Evolutionary conservation across 2,888 invertebrate genomes (phyloP).

Genomic region (Ectemnius continuus): DNA sequence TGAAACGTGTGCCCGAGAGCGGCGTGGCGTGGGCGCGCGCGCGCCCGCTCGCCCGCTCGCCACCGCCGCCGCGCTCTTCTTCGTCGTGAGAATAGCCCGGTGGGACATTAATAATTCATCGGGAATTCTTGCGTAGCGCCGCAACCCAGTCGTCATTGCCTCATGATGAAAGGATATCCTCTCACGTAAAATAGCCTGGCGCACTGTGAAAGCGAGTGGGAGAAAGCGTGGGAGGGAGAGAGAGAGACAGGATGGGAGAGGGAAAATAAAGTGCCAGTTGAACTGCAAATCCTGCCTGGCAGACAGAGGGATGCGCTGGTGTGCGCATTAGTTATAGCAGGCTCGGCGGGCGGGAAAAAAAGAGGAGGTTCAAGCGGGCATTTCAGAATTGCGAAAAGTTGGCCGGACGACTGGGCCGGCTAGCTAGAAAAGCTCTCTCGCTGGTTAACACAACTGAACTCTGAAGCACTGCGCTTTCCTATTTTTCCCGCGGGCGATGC

Average conservation of each 20-base stretch:
- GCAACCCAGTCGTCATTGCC: not conserved
- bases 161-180: constrained; percentile 18
- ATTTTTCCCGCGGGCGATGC: constrained; percentile 56
- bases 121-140: not conserved
- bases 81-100: no score
- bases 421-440: constrained; percentile 19
- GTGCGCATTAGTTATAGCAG: constrained; percentile 64
- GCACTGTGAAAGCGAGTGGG: constrained; percentile 12
- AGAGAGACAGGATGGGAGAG: not conserved
- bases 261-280: constrained; percentile 3
- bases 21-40: not conserved
- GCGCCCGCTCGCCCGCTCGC: no score
- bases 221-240: constrained; percentile 6
- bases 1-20: not conserved
- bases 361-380: constrained; percentile 3
- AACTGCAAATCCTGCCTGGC: constrained; percentile 20
- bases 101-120: constrained; percentile 5
- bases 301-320: constrained; percentile 8
- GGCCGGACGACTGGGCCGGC: not conserved
- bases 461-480: constrained; percentile 57
- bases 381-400: constrained; percentile 10
- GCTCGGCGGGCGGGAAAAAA: constrained; percentile 14
- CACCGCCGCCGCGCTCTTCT: no score
- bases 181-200: constrained; percentile 51
- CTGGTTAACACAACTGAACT: constrained; percentile 54